Evolutionary conservation across 1,140 invertebrate genomes (phyloP), one percentile per base, ranked within the genome.

Genomic region (Drosophila persimilis): DNA sequence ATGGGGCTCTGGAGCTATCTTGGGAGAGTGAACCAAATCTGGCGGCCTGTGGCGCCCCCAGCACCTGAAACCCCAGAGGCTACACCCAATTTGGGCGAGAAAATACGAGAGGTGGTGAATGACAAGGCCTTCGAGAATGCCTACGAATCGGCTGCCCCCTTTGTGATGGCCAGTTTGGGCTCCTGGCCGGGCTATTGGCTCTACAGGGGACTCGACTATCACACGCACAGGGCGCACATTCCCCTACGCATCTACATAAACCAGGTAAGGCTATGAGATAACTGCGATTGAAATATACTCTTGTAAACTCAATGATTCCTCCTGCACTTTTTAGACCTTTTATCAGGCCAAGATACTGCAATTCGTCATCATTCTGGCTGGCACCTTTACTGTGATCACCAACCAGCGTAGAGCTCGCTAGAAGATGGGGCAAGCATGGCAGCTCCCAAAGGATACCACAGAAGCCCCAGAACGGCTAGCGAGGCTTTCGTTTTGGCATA

Each of bases 281-380:
- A 6, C 17, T 24, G 1, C 0, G 22, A 26, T 13, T 24, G 1
- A 20, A 20, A 20, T 20, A 20, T 20, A 17, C 17, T 2, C 20
- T 20, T 54, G 15, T 11, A 3, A 56, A 43, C 35, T 29, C 29
- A 3, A 3, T 8, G 20, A 26, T 17, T 55, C 31, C 8, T 22
- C 17, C 17, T 17, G 17, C 4, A 22, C 26, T 8, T 58, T 43
- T 1, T 20, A 90, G 89, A 90, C 89, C 3, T 89, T 79, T 17
- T 90, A 78, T 9, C 89, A 90, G 15, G 89, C 89, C 7, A 90
- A 90, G 13, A 17, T 90, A 4, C 29, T 90, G 48, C 89, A 90
- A 31, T 57, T 90, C 8, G 35, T 69, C 17, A 90, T 90, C 9
- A 81, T 90, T 17, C 7, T 76, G 50, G 56, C 70, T 8, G 89